Evolutionary conservation across 2,113 vertebrate genomes (phyloP).

Genomic region (Notarius lentiginosus): DNA sequence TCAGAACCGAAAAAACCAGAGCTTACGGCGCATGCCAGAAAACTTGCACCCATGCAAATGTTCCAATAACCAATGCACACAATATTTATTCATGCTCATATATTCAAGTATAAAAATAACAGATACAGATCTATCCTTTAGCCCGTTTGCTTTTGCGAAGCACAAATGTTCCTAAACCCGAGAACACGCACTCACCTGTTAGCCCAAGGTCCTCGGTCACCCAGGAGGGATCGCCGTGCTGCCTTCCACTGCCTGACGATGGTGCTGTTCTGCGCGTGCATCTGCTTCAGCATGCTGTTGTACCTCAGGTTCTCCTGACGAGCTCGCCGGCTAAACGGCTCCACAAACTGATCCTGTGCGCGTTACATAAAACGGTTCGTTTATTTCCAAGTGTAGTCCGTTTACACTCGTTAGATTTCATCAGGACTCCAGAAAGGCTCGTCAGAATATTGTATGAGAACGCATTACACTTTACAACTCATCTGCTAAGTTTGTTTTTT

Average conservation of each 20-base stretch:
- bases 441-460: background rate
- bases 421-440: background rate
- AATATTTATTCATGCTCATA: background rate
- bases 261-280: constrained; percentile 80
- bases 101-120: background rate
- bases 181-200: constrained; percentile 74
- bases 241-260: constrained; percentile 87
- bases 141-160: background rate
- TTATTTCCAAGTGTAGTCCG: background rate
- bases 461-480: background rate
- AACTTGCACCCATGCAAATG: no score
- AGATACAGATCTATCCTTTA: background rate
- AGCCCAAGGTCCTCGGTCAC: constrained; percentile 92
- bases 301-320: constrained; percentile 93
- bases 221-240: constrained; percentile 81
- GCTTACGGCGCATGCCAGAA: no score
- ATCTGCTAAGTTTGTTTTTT: background rate
- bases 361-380: background rate
- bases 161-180: background rate
- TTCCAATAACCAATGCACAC: background rate
- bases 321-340: constrained; percentile 87
- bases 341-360: constrained; percentile 87
- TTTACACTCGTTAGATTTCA: background rate
- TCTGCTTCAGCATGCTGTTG: constrained; percentile 93
- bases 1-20: no score